Evolutionary conservation across 2,888 invertebrate species (phyloP), one percentile per base, ranked within the genome.

Genomic region (Julus scandinavius): DNA sequence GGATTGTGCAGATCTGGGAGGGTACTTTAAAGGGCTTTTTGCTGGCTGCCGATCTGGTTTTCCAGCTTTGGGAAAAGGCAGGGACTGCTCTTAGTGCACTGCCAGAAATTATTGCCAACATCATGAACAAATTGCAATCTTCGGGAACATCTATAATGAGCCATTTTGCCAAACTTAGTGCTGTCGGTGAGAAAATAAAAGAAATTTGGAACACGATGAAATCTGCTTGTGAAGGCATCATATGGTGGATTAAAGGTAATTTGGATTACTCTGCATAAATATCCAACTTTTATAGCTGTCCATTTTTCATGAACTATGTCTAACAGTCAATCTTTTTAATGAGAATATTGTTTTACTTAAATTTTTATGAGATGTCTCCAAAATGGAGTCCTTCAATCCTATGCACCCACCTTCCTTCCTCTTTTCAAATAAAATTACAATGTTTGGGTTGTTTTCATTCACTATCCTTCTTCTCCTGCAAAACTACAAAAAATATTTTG

Each of bases 151-250:
- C 45, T 29, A 11, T 88, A 2, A 85, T 85, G 84, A 50, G 29
- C 7, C 49, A 80, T 20, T 40, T 88, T 15, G n/a, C 85, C 9
- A 83, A 80, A 45, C 50, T 88, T 20, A 72, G 45, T 45, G 72
- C 87, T 9, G 38, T 88, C 20, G 88, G 84, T 7, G 88, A 88
- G 17, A 88, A 54, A 40, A 38, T 88, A 6, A 88, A 85, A 85
- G 29, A 45, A 6, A 29, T 88, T n/a, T 88, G 45, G 83, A 54
- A 84, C 7, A 85, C 13, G 41, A n/a, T 87, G 20, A 50, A 54
- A 41, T 4, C 50, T 40, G 17, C 41, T 17, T 58, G 20, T 6
- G 29, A 87, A 40, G 40, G n/a, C 15, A 38, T 87, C 87, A 58
- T 38, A 38, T 7, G 4, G 11, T 87, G 87, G 87, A 58, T 87